Evolutionary conservation across 2,888 invertebrate genomes (phyloP).

Genomic region (Sussaba pulchella): DNA sequence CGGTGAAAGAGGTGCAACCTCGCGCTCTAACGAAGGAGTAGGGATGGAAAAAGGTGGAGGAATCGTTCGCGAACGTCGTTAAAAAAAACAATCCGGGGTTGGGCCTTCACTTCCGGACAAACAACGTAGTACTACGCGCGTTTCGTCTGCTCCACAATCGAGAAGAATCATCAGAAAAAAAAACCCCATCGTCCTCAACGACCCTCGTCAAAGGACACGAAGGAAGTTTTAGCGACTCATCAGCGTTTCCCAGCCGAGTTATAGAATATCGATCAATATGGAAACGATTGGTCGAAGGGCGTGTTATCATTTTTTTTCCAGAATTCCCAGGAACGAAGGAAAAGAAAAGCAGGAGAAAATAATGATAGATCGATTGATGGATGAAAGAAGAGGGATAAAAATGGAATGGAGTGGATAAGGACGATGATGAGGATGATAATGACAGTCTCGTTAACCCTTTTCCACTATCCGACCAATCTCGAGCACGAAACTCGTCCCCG

Average conservation of each 20-base stretch:
- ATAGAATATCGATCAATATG: conserved; percentile 60
- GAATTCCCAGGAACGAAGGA: not conserved
- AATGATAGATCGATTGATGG: no score
- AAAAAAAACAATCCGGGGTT: conserved; percentile 5
- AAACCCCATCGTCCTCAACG: conserved; percentile 8
- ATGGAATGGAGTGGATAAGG: no score
- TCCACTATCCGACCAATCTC: conserved; percentile 30
- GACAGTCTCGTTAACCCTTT: conserved; percentile 31
- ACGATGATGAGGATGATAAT: not conserved
- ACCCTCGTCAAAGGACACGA: not conserved
- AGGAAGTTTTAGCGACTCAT: not conserved
- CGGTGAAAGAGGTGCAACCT: conserved; percentile 8
- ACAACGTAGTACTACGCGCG: not conserved
- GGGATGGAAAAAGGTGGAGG: conserved; percentile 17
- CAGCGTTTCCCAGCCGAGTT: conserved; percentile 6
- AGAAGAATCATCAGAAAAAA: conserved; percentile 4
- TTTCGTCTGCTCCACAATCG: no score
- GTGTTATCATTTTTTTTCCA: conserved; percentile 40
- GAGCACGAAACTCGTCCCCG: conserved; percentile 56
- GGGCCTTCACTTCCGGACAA: conserved; percentile 15
- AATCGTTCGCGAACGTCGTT: conserved; percentile 31
- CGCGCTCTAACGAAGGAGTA: conserved; percentile 21
- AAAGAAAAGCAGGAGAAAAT: no score
- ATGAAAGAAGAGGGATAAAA: no score
- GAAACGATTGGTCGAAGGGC: conserved; percentile 54